Conservation (phyloP, 2,113 vertebrate species). For the Notarius quadriscutis region DNA sequence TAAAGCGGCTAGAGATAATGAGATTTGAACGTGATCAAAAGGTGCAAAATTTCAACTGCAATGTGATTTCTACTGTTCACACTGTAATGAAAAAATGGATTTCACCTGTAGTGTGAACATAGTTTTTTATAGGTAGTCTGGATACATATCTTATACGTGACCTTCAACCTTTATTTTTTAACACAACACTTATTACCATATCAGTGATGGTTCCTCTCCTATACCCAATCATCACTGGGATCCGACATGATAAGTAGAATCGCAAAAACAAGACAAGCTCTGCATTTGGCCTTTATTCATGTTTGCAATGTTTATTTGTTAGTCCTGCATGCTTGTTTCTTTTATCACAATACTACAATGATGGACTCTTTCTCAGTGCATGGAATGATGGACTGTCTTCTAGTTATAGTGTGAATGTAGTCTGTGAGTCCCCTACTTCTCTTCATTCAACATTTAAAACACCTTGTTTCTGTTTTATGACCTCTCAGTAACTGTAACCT, state of each 20-base stretch:
- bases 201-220: not conserved
- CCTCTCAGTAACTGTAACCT: conserved; percentile 17
- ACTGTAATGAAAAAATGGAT: not conserved
- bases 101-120: not conserved
- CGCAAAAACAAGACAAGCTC: not conserved
- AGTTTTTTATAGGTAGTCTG: not conserved
- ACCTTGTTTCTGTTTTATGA: conserved; percentile 29
- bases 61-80: not conserved
- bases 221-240: not conserved
- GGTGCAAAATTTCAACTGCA: not conserved
- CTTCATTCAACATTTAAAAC: conserved; percentile 31
- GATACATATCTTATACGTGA: not conserved
- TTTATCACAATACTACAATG: not conserved
- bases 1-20: too few relatives aligned
- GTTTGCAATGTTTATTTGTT: not conserved
- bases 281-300: not conserved
- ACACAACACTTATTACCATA: not conserved
- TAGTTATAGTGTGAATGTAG: not conserved
- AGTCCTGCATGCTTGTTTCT: not conserved
- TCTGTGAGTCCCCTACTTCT: conserved; percentile 28
- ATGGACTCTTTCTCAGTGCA: not conserved
- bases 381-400: not conserved
- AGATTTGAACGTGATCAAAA: not conserved
- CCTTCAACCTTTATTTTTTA: not conserved
- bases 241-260: not conserved